Percentiles rank a stretch among this genome's conserved stretches.
Conservation (phyloP, 2,888 invertebrate genomes). For the Tipula vernalis region DNA sequence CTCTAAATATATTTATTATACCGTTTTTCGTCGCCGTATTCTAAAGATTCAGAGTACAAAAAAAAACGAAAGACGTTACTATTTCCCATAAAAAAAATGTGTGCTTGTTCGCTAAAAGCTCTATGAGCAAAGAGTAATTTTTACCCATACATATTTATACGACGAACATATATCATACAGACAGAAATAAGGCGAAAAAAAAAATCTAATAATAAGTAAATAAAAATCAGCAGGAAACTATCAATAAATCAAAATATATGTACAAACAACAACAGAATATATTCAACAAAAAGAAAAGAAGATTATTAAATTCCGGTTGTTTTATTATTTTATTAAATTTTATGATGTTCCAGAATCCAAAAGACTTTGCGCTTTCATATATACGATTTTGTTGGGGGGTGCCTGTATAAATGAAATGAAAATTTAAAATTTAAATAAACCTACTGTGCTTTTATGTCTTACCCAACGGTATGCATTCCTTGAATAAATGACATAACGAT, state of each 20-base stretch:
- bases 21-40: not conserved
- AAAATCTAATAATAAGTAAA: not conserved
- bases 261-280: not conserved
- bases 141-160: not conserved
- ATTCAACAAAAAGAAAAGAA: not conserved
- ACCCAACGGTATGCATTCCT: not conserved
- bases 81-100: not conserved
- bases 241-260: not conserved
- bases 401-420: not conserved
- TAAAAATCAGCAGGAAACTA: constrained; percentile 4
- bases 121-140: not conserved
- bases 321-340: not conserved
- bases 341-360: not conserved
- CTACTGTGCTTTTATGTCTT: not conserved
- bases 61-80: not conserved
- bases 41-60: not conserved
- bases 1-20: not conserved
- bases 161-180: not conserved
- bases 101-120: not conserved
- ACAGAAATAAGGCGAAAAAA: not conserved
- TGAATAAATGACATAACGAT: not conserved
- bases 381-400: not conserved
- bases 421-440: not conserved
- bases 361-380: not conserved
- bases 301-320: not conserved